A percentile compares a stretch with the other conserved stretches of the same genome.
Evolutionary conservation across 2,113 vertebrate genomes (phyloP).

Genomic region (Brienomyrus brachyistius): DNA sequence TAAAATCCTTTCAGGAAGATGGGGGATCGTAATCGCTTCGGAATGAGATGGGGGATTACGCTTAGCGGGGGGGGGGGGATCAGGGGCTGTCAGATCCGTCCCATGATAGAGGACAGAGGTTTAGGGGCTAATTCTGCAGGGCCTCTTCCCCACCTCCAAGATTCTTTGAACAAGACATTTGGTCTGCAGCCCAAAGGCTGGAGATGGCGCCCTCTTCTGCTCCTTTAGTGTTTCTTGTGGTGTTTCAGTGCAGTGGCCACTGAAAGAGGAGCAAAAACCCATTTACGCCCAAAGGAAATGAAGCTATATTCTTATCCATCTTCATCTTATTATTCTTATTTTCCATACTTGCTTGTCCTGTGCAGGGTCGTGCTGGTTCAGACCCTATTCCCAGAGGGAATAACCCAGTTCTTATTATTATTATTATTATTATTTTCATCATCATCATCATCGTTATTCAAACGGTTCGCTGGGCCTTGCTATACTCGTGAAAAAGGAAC

Average conservation of each 20-base stretch:
- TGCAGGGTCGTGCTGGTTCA: background rate
- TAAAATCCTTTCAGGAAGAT: conserved; percentile 3
- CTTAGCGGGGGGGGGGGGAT: background rate
- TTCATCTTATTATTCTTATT: background rate
- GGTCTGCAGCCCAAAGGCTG: background rate
- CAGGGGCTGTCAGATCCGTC: background rate
- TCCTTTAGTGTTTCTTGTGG: background rate
- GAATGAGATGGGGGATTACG: conserved; percentile 12
- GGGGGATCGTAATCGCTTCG: background rate
- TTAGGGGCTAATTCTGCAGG: background rate
- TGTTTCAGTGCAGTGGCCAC: background rate
- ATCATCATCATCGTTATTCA: background rate
- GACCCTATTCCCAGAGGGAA: background rate
- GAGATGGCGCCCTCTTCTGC: background rate
- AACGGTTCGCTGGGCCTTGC: background rate
- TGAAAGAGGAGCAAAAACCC: background rate
- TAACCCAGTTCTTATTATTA: background rate
- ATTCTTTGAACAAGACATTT: background rate
- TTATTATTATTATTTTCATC: background rate
- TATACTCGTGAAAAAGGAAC: background rate
- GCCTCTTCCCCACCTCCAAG: background rate
- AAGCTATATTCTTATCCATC: background rate
- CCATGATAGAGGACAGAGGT: background rate
- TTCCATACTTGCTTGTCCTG: too few species aligned
- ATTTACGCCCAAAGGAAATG: background rate